Conservation (phyloP, 2,888 invertebrate genomes). For the Tachina grossa region DNA sequence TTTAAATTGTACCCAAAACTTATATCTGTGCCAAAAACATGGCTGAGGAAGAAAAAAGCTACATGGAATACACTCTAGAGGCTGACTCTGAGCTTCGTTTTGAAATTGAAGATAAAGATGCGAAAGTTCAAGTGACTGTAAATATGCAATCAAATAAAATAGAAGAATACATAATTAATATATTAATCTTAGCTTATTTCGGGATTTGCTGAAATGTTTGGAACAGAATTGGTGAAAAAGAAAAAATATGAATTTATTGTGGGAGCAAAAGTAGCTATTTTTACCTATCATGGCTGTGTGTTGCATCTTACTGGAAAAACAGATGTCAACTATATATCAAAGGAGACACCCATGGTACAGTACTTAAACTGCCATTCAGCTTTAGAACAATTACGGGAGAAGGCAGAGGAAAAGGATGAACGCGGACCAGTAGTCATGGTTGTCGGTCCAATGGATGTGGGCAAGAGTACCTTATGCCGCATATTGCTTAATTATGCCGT, state of each 20-base stretch:
- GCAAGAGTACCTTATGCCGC: conserved; percentile 95
- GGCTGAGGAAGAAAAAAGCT: conserved; percentile 75
- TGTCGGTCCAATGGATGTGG: conserved; percentile 97
- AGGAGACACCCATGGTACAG: conserved; percentile 97
- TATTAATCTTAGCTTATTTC: conserved; percentile 87
- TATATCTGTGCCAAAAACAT: no score
- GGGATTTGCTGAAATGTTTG: conserved; percentile 98
- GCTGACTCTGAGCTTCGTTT: conserved; percentile 95
- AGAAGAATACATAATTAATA: neutral
- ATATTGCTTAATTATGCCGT: conserved; percentile 98
- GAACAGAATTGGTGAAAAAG: conserved; percentile 96
- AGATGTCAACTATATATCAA: conserved; percentile 96
- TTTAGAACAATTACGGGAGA: conserved; percentile 93
- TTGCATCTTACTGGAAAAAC: conserved; percentile 93
- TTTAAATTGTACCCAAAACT: neutral
- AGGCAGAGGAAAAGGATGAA: conserved; percentile 88
- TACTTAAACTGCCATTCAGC: conserved; percentile 98
- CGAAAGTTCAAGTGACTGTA: conserved; percentile 91
- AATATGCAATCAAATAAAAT: conserved; percentile 45
- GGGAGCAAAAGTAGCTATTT: conserved; percentile 97
- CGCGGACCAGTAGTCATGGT: conserved; percentile 94
- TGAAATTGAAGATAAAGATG: conserved; percentile 94
- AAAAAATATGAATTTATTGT: conserved; percentile 94
- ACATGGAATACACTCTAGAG: conserved; percentile 90
- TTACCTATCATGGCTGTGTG: conserved; percentile 97